Percentiles rank a stretch among this genome's conserved stretches.
These are phyloP conservation scores for Maniola jurtina DNA, from an alignment of 1,140 invertebrate species.

Conservation along the genomic window DNA sequence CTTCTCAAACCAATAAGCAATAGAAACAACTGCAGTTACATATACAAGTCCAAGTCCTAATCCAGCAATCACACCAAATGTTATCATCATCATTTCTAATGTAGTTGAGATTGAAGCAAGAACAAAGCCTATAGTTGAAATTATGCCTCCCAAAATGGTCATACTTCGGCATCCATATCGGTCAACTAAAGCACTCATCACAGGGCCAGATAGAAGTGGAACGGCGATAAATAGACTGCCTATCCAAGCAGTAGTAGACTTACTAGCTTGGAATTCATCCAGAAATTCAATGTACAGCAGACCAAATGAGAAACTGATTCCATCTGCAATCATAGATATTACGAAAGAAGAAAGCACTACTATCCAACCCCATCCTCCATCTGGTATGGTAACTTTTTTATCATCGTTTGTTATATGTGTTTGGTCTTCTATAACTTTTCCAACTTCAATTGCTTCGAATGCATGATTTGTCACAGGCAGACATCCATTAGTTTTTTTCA, in stretches of 20 bases:
- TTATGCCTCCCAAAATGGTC: constrained; percentile 88
- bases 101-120: constrained; percentile 86
- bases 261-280: constrained; percentile 89
- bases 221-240: constrained; percentile 93
- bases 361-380: constrained; percentile 92
- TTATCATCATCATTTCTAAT: constrained; percentile 89
- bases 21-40: constrained; percentile 94
- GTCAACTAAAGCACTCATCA: constrained; percentile 92
- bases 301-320: constrained; percentile 95
- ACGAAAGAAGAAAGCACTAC: constrained; percentile 91
- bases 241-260: constrained; percentile 92
- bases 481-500: neutral
- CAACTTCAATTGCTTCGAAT: constrained; percentile 19
- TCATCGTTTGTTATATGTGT: constrained; percentile 22
- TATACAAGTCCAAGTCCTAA: constrained; percentile 92
- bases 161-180: constrained; percentile 92
- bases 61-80: constrained; percentile 92
- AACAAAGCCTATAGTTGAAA: constrained; percentile 89
- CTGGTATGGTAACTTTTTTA: constrained; percentile 80
- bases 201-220: constrained; percentile 90
- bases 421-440: constrained; percentile 25
- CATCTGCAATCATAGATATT: constrained; percentile 96
- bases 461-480: neutral
- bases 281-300: constrained; percentile 92
- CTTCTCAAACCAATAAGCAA: constrained; percentile 98